Base-by-base conservation (phyloP, 2,888 invertebrate genomes). In the Epiblema foenella region DNA sequence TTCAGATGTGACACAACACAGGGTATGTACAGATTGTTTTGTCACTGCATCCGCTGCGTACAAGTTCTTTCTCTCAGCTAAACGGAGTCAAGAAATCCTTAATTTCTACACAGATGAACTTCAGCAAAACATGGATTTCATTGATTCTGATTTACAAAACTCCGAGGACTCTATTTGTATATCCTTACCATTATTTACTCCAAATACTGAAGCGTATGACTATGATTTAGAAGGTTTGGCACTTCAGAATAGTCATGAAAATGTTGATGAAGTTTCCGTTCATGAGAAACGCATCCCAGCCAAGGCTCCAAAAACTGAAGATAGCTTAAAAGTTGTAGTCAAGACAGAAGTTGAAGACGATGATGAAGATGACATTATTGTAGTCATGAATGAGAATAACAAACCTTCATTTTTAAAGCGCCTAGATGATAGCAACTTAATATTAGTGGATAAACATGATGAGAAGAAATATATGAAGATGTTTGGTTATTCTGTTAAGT, bases 21-120 rank as follows among this genome's bases (percentile, higher is more conserved):
- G 83, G 77, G 80, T 90, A 0, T 93, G 93, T 68, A 72, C 83
- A 0, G 79, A 85, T 39, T 93, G 93, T 70, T 90, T 90, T 57
- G 75, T 78, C 24, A 75, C 78, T 18, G 89, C 91, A 5, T 85
- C 85, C 0, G 74, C 78, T 52, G 87, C 89, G 4, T 89, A 90
- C 69, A 88, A 89, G 69, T 92, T 93, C 73, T 87, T 84, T 71
- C 74, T 85, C 8, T 76, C 82, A 64, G 77, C 84, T 0, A 84
- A 84, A 75, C 75, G 79, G 0, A 89, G 83, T 68, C 79, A 88
- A 62, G 85, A 88, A 73, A 79, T 90, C 3, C 77, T 92, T 0
- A 77, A 85, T 11, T 85, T 82, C 73, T 91, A 90, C 70, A 77
- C 84, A 0, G 78, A 86, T 18, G 82, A 86, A 75, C 73, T 93